Evolutionary conservation across 2,797 vertebrate species (phyloP).

Genomic region (Myotis vivesi): DNA sequence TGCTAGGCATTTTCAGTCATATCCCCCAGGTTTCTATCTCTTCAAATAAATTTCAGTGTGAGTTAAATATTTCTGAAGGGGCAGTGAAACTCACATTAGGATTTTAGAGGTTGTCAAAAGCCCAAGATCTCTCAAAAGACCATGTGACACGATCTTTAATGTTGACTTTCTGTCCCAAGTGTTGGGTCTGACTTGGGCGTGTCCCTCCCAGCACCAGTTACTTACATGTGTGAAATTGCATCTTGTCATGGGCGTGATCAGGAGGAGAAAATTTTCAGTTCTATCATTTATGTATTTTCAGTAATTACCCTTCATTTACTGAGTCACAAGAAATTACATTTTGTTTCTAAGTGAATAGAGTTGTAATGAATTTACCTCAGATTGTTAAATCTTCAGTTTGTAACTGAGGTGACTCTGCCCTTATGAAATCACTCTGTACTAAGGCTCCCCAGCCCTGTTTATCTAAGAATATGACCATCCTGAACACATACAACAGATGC

Average conservation of each 20-base stretch:
- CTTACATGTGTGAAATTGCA: conserved; percentile 68
- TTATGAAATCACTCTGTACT: conserved; percentile 65
- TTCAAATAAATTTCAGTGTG: conserved; percentile 79
- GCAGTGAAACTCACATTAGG: conserved; percentile 81
- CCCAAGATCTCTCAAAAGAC: conserved; percentile 81
- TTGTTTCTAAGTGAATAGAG: conserved; percentile 82
- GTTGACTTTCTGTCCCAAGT: conserved; percentile 76
- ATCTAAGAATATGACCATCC: conserved; percentile 14
- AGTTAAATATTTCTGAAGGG: conserved; percentile 81
- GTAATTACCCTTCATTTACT: conserved; percentile 84
- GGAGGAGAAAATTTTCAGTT: conserved; percentile 76
- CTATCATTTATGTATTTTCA: conserved; percentile 79
- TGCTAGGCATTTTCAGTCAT: not conserved
- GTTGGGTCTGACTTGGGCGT: conserved; percentile 75
- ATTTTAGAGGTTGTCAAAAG: conserved; percentile 81
- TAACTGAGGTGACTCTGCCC: conserved; percentile 67
- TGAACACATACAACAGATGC: conserved; percentile 18
- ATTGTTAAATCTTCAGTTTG: conserved; percentile 66
- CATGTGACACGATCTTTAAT: conserved; percentile 78
- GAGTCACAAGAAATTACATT: conserved; percentile 83
- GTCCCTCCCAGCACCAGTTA: conserved; percentile 78
- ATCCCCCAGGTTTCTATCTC: conserved; percentile 64
- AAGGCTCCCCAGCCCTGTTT: not conserved
- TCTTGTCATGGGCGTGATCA: conserved; percentile 71
- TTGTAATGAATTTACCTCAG: conserved; percentile 82